Evolutionary conservation across 2,797 vertebrate genomes (phyloP).

Genomic region (Sebastes wilsoni): DNA sequence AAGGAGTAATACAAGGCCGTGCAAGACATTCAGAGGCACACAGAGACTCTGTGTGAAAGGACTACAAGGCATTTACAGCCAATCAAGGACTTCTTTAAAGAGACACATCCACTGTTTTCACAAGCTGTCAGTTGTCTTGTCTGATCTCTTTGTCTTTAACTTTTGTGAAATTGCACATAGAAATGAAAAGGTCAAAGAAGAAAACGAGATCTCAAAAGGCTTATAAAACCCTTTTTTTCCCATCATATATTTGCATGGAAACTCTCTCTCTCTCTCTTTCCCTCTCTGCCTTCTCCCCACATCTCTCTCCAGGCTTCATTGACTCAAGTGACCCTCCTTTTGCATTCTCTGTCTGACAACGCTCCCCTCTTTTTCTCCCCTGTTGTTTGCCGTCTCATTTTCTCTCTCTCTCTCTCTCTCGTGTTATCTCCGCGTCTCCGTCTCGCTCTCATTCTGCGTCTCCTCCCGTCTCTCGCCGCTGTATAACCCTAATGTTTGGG

Average conservation of each 20-base stretch:
- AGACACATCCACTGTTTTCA: background rate
- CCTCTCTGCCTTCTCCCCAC: background rate
- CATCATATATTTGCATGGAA: background rate
- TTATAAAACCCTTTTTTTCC: background rate
- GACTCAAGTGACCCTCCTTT: background rate
- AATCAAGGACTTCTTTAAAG: background rate
- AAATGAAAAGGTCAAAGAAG: constrained; percentile 10
- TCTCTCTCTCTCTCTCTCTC: background rate
- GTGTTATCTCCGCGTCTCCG: background rate
- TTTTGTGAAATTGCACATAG: background rate
- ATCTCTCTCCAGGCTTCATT: background rate
- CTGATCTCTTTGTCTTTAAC: background rate
- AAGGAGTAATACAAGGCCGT: background rate
- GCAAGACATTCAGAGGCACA: background rate
- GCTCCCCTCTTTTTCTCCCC: background rate
- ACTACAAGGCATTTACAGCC: background rate
- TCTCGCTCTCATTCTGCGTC: background rate
- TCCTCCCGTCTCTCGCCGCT: constrained; percentile 26
- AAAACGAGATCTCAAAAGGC: background rate
- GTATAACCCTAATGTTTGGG: constrained; percentile 28
- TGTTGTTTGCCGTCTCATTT: background rate
- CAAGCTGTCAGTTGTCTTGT: background rate
- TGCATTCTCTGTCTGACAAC: background rate
- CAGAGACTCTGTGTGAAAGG: background rate
- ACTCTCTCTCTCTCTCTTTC: background rate